These are phyloP conservation scores for Agapornis roseicollis DNA, from an alignment of 2,113 vertebrate genomes.

Conservation along the genomic window DNA sequence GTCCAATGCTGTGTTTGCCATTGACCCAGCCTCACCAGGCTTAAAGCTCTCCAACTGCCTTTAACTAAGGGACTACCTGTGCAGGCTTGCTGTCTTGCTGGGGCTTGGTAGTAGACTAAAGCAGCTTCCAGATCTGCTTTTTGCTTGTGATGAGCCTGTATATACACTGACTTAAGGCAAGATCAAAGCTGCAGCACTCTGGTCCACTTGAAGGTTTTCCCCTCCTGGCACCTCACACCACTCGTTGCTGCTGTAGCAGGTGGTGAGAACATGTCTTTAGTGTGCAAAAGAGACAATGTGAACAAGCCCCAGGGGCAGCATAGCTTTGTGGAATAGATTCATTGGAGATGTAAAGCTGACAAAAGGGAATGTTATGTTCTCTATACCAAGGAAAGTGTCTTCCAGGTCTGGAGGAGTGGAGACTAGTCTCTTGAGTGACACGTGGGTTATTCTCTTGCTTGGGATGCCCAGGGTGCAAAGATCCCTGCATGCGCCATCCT, in stretches of 20 bases:
- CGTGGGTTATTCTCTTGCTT: not conserved
- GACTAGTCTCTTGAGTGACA: not conserved
- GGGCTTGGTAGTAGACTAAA: not conserved
- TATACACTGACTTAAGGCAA: not conserved
- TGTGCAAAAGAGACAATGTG: not conserved
- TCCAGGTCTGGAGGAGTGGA: not conserved
- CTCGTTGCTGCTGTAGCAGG: accelerated
- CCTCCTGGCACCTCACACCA: not conserved
- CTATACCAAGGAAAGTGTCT: not conserved
- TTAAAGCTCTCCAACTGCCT: not conserved
- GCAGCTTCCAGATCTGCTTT: not conserved
- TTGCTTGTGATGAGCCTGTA: not conserved
- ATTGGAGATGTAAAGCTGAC: not conserved
- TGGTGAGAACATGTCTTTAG: not conserved
- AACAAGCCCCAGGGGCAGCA: not conserved
- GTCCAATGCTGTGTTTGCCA: not conserved
- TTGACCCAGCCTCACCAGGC: not conserved
- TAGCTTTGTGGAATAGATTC: not conserved
- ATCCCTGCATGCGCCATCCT: not conserved
- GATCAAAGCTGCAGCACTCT: not conserved
- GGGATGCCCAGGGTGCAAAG: not conserved
- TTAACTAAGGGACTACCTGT: not conserved
- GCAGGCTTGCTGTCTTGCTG: not conserved
- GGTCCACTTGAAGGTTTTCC: not conserved
- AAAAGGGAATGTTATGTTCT: not conserved